Evolutionary conservation across 1,140 invertebrate species (phyloP).

Genomic region (Contarinia nasturtii): DNA sequence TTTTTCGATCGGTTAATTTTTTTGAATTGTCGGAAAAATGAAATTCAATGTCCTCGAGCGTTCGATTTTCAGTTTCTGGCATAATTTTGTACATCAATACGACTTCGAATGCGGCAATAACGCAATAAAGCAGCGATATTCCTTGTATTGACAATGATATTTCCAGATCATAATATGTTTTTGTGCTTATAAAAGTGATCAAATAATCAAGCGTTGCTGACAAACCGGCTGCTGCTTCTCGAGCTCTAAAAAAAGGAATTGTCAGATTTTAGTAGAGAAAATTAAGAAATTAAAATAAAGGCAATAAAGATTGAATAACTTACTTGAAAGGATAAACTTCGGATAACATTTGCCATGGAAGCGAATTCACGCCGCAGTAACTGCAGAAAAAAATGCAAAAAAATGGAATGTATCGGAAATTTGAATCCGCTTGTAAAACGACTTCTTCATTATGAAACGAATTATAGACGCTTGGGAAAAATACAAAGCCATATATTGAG

Average conservation of each 20-base stretch:
- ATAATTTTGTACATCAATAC: slow-evolving; percentile 38
- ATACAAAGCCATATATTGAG: no score
- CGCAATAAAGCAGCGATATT: slow-evolving; percentile 39
- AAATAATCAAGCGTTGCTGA: slow-evolving; percentile 35
- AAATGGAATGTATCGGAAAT: slow-evolving; percentile 5
- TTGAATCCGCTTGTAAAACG: background rate
- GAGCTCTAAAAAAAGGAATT: slow-evolving; percentile 26
- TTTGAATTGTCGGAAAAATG: slow-evolving; percentile 28
- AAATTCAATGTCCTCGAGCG: slow-evolving; percentile 49
- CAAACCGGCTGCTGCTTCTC: slow-evolving; percentile 33
- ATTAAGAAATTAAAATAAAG: slow-evolving; percentile 1
- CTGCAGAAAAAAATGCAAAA: slow-evolving; percentile 5
- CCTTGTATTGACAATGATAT: slow-evolving; percentile 28
- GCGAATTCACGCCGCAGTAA: slow-evolving; percentile 6
- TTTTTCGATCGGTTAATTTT: slow-evolving; percentile 4
- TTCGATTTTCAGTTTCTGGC: slow-evolving; percentile 65
- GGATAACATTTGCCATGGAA: slow-evolving; percentile 30
- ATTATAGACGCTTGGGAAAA: background rate
- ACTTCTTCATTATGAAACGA: background rate
- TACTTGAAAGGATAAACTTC: slow-evolving; percentile 22
- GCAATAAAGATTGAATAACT: background rate
- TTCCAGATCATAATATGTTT: slow-evolving; percentile 35
- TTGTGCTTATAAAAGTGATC: slow-evolving; percentile 37
- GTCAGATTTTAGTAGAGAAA: no score
- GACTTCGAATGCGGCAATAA: slow-evolving; percentile 26